Evolutionary conservation across 1,140 invertebrate species (phyloP), one percentile per base, ranked within the genome.

Genomic region (Drosophila jambulina): DNA sequence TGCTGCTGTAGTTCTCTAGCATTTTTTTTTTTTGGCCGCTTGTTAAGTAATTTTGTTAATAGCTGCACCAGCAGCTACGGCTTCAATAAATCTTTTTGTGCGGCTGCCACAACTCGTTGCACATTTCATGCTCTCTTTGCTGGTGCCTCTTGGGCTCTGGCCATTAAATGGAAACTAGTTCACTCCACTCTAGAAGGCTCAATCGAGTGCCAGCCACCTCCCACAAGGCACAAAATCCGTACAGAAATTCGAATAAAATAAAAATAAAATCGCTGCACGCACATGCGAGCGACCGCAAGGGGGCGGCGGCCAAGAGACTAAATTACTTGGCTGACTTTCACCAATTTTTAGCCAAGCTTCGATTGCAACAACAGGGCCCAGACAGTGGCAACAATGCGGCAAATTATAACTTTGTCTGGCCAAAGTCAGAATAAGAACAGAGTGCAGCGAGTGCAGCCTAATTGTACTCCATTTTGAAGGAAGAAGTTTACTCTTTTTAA

Each of bases 1-100:
- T 71, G 60, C 53, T 56, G 53, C 15, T 54, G 21, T 57, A 51
- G 60, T 62, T 67, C 10, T 42, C 60, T 25, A 25, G 38, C 48
- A 48, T 58, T 42, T 19, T 64, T 43, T 48, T 63, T 77, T 60
- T 68, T 84, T 67, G 80, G 80, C 49, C 81, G 84, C 84, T 88
- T 88, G 84, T 88, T 88, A 88, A 88, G 84, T 88, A 88, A 88
- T 88, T 88, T 88, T 81, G 85, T 90, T 88, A 88, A 88, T 88
- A 90, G 75, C 76, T 67, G 83, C 70, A 63, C 80, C 80, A 74
- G 61, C 74, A 60, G 64, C 67, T 38, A 60, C 60, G 78, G 78
- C 80, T 88, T 84, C 69, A 88, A 88, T 88, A 88, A 88, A 88
- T 88, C 84, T 88, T 71, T 88, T 79, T 70, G 74, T 72, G 64